Evolutionary conservation across 2,113 vertebrate genomes (phyloP).

Genomic region (Rostratula benghalensis): DNA sequence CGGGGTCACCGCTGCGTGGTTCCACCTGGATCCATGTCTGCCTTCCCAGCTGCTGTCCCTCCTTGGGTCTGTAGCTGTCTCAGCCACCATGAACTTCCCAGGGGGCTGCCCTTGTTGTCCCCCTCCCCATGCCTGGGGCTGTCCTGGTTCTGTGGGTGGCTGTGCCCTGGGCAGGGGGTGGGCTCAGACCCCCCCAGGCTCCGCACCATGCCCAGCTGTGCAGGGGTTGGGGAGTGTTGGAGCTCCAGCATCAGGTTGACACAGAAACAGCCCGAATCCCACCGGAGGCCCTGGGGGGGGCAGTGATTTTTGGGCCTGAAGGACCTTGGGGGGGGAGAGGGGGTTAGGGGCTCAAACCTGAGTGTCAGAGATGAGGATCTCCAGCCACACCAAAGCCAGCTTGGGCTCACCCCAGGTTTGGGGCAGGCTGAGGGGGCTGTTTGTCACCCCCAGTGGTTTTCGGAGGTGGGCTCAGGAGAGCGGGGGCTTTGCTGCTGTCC

Average conservation of each 20-base stretch:
- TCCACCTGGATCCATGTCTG: no score
- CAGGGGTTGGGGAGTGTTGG: no score
- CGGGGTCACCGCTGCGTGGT: rapidly evolving
- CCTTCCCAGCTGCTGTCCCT: no score
- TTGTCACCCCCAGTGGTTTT: background rate
- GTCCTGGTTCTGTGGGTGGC: no score
- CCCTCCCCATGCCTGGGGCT: no score
- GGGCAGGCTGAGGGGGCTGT: background rate
- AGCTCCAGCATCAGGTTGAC: background rate
- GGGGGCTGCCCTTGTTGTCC: no score
- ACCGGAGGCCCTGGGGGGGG: background rate
- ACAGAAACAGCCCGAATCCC: background rate
- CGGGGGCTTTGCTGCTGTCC: rapidly evolving
- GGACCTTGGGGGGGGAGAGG: rapidly evolving
- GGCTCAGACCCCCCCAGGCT: no score
- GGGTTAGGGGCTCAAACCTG: background rate
- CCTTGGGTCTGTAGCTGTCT: no score
- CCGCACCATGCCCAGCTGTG: no score
- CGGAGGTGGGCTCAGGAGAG: background rate
- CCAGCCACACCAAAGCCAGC: background rate
- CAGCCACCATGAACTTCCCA: no score
- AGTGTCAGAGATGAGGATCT: background rate
- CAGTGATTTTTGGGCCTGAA: no score
- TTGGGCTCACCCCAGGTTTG: background rate
- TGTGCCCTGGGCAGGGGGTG: no score